Conservation (phyloP, 1,140 invertebrate genomes). For the Zaprionus tsacasi region DNA sequence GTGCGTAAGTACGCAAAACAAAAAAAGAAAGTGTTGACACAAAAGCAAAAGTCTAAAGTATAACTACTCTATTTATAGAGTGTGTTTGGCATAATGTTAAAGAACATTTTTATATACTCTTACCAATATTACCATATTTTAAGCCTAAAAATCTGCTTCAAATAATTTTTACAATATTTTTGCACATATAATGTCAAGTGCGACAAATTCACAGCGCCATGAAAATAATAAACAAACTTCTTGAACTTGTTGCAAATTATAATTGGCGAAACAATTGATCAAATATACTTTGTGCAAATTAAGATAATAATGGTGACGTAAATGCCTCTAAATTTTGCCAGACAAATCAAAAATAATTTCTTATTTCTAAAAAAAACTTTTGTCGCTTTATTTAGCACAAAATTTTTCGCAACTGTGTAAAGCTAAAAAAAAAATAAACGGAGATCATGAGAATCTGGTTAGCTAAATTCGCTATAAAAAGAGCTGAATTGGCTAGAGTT, state of each 20-base stretch:
- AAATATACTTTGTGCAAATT: background rate
- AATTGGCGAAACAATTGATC: conserved; percentile 6
- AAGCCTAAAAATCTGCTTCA: background rate
- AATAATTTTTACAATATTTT: background rate
- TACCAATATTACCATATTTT: too few species aligned
- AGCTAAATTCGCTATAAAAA: conserved; percentile 22
- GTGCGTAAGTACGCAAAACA: too few species aligned
- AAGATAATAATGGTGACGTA: background rate
- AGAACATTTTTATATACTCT: too few species aligned
- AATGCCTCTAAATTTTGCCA: background rate
- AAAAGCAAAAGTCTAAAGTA: too few species aligned
- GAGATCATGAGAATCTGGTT: conserved; percentile 11
- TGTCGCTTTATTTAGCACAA: background rate
- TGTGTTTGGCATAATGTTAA: too few species aligned
- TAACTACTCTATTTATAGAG: too few species aligned
- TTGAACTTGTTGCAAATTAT: background rate
- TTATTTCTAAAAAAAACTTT: background rate
- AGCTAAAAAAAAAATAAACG: too few species aligned
- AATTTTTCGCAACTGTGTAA: too few species aligned
- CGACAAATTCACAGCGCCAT: background rate
- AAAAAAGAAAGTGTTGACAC: background rate
- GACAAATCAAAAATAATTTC: background rate
- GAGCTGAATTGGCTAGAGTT: background rate
- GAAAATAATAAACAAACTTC: background rate
- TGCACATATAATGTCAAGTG: background rate